Percentiles rank a stretch among this genome's conserved stretches.
phyloP scores from a whole-genome alignment of 1,140 invertebrate genomes.

The Adelges cooleyi region DNA sequence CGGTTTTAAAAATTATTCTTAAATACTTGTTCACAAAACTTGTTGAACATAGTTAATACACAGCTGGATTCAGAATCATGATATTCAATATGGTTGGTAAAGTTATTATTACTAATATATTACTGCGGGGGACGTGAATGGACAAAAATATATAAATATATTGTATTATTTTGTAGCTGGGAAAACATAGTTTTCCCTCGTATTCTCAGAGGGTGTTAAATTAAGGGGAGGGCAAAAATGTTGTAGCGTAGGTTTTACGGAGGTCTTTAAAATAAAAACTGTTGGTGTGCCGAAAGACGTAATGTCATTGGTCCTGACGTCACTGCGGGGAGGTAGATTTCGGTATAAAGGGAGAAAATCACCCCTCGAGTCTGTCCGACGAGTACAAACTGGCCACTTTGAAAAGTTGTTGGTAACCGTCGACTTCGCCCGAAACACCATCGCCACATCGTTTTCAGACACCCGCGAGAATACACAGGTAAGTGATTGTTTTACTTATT shows the following conservation, averaged over 20 bases:
- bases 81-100: too few species aligned
- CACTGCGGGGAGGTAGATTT: slow-evolving; percentile 5
- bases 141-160: too few species aligned
- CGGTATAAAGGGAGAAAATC: slow-evolving; percentile 15
- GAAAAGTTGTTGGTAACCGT: slow-evolving; percentile 25
- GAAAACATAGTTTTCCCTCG: too few species aligned
- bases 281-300: background rate
- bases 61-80: too few species aligned
- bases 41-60: too few species aligned
- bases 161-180: too few species aligned
- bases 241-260: background rate
- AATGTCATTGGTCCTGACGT: slow-evolving; percentile 25
- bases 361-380: slow-evolving; percentile 17
- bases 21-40: too few species aligned
- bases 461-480: background rate
- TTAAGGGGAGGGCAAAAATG: background rate
- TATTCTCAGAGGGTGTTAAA: background rate
- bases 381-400: slow-evolving; percentile 17
- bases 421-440: slow-evolving; percentile 6
- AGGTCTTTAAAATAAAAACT: slow-evolving; percentile 7
- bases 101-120: too few species aligned
- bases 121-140: too few species aligned
- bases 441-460: background rate
- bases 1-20: too few species aligned
- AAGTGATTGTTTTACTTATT: background rate